Evolutionary conservation across 2,113 vertebrate species (phyloP), one percentile per base, ranked within the genome.

Genomic region (Naja naja): DNA sequence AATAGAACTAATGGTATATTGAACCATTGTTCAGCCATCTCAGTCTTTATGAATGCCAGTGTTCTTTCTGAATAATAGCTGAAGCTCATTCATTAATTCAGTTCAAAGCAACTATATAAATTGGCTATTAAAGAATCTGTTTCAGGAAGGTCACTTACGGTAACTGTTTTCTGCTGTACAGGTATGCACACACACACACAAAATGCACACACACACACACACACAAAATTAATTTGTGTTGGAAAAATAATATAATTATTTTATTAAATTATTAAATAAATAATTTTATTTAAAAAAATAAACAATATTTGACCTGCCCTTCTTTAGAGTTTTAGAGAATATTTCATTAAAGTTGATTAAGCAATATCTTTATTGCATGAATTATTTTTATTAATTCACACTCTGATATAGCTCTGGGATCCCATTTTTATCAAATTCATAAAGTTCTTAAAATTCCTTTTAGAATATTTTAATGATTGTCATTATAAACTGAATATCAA

Each of bases 1-100:
- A 96, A 97, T 91, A 94, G 53, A 96, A 96, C 92, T 94, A 97
- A 97, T 91, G 95, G 85, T 87, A 95, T 85, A 96, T 88, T 5
- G 85, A 96, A 94, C 49, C 64, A 97, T 96, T 91, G 87, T 92
- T 93, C 87, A 94, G 93, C 30, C 90, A 88, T 93, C 91, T 96
- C 92, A 94, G 95, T 64, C 87, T 93, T 91, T 94, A 85, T 92
- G 27, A 92, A 87, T 95, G 91, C 95, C 94, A 94, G 92, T 30
- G 52, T 74, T 85, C 58, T 92, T 94, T 97, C 64, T 95, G 93
- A 96, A 95, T 95, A 93, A 74, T 94, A 96, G 34, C 93, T 96
- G 93, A 93, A 95, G 89, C 85, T 90, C 95, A 95, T 92, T 95
- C 54, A 92, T 95, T 97, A 97, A 95, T 92, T 95, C 88, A 94